Evolutionary conservation across 2,888 invertebrate species (phyloP), one percentile per base, ranked within the genome.

Genomic region (Merodon equestris): DNA sequence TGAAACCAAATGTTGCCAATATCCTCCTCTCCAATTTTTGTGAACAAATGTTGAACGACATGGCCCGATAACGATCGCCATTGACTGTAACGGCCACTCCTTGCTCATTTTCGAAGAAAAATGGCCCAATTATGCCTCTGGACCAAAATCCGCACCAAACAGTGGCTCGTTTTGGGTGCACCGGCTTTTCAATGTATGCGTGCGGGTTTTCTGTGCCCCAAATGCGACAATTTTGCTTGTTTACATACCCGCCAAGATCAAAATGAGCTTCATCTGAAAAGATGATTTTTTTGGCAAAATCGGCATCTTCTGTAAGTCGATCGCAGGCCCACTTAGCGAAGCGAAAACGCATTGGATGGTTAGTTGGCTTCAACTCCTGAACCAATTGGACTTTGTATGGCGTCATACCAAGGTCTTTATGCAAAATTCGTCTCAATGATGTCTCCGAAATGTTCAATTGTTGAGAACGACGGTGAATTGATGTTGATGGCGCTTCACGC

Each of bases 341-440:
- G 40, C 38, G 61, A 61, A 53, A 34, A 48, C 57, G 63, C 13
- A 44, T 15, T 63, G 81, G 66, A 74, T 74, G 81, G 74, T 82
- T 79, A 70, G 40, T 61, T 51, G 51, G 77, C 74, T 82, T 83
- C 63, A 82, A 71, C 57, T 83, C 63, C 66, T 83, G 82, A 45
- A 61, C 60, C 48, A 82, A 67, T 71, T 82, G 82, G 27, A 27
- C 27, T 27, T 27, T 27, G 27, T 27, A 7, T 27, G 27, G 27
- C 27, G 27, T 27, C 27, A 27, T 27, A 27, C 27, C 27, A 27
- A 27, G 27, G 27, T 27, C 27, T 27, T 27, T 27, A 27, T 27
- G 27, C 27, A 27, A 27, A 27, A 27, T 27, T 27, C 27, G 27
- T 27, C 27, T 27, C 27, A 27, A 27, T 27, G 27, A 27, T 27